Base-by-base conservation (phyloP, 2,888 invertebrate species). In the Dasypogon diadema region DNA sequence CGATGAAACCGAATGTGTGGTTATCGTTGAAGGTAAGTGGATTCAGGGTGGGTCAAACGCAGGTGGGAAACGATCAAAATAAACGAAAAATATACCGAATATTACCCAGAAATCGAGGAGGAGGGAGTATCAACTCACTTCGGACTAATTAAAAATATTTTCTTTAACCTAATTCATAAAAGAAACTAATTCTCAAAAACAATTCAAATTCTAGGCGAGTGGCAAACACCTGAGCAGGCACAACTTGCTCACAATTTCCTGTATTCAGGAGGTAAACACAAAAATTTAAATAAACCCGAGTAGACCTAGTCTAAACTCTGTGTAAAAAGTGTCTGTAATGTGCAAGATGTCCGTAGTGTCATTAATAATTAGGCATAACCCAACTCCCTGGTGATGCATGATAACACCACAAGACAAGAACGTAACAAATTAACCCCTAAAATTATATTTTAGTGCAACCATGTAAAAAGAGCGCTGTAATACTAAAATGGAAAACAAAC, bases 1-100 rank as follows among this genome's bases (percentile, higher is more conserved):
- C 30, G 98, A 98, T 82, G 98, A 99, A 88, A 98, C 98, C 14
- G 92, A 91, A 79, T 97, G 97, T 86, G 96, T 97, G 80, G 95
- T 98, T 76, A 96, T 97, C 82, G 97, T 98, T 81, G 98, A 98
- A 91, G 97, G 96, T 91, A 88, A 87, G 83, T 55, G 34, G 4
- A 24, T 26, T 21, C 6, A 30, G n/a, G n/a, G n/a, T n/a, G n/a
- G n/a, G n/a, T n/a, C 30, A 30, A 30, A 30, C 8, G 8, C 4
- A 30, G 8, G 30, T 5, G 8, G 30, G 8, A 55, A 63, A 42
- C 12, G n/a, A n/a, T n/a, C 37, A 63, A 63, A 18, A 63, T n/a
- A 3, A 22, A 63, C 37, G 42, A 21, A 63, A 42, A 42, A 12
- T 63, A 10, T 21, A 42, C n/a, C n/a, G n/a, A n/a, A n/a, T n/a